Evolutionary conservation across 2,888 invertebrate genomes (phyloP).

Genomic region (Sminthurides aquaticus): DNA sequence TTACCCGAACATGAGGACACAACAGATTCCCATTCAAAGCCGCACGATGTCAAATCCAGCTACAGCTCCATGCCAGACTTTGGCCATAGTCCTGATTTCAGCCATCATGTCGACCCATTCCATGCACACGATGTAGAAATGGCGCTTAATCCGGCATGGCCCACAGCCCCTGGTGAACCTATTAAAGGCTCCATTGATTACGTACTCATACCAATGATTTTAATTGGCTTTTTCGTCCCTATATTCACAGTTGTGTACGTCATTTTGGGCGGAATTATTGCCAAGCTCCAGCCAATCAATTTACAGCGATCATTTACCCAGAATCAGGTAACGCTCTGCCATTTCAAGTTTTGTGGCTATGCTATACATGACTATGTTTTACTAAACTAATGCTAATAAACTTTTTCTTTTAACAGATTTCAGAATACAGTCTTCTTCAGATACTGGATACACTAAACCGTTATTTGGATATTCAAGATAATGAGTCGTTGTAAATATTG

Average conservation of each 20-base stretch:
- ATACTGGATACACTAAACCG: too few relatives aligned
- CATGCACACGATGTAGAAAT: not conserved
- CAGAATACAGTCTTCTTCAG: too few relatives aligned
- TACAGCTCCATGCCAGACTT: not conserved
- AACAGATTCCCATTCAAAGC: too few relatives aligned
- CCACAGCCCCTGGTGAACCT: not conserved
- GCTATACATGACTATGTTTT: too few relatives aligned
- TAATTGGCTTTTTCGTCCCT: constrained; percentile 38
- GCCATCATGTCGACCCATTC: not conserved
- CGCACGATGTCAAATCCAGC: too few relatives aligned
- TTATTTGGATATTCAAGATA: too few relatives aligned
- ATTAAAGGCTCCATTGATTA: constrained; percentile 40
- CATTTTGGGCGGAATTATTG: constrained; percentile 37
- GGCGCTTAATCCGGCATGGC: not conserved
- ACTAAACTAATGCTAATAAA: too few relatives aligned
- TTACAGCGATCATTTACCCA: not conserved
- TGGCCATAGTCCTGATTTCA: not conserved
- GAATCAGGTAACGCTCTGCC: not conserved
- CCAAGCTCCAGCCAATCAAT: constrained; percentile 31
- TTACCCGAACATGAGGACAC: too few relatives aligned
- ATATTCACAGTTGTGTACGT: constrained; percentile 41
- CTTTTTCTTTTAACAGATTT: too few relatives aligned
- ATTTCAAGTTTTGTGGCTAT: not conserved
- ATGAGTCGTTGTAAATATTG: too few relatives aligned
- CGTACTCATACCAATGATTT: constrained; percentile 39